phyloP scores from a whole-genome alignment of 2,797 vertebrate species.

The Hyperoplus immaculatus region DNA sequence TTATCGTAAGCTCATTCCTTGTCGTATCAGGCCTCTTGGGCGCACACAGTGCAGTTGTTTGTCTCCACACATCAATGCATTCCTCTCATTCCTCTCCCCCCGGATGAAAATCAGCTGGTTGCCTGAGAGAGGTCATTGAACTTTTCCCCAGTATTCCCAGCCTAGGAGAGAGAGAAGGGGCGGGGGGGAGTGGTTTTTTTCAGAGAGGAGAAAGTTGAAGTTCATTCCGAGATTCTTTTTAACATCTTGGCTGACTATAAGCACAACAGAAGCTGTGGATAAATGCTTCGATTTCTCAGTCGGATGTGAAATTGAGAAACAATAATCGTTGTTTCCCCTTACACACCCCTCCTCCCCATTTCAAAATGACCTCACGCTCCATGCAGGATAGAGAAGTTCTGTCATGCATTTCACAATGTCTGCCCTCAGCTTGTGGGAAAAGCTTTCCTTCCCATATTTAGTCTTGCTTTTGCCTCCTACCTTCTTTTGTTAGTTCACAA shows the following conservation, averaged over 20 bases:
- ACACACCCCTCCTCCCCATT: not conserved
- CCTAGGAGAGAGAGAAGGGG: not conserved
- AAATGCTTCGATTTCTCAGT: conserved; percentile 19
- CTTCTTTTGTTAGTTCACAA: conserved; percentile 13
- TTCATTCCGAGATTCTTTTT: conserved; percentile 29
- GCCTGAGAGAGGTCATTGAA: conserved; percentile 92
- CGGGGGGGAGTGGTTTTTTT: not conserved
- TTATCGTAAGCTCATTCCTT: conserved; percentile 64
- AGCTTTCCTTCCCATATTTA: conserved; percentile 26
- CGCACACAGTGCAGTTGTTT: conserved; percentile 91
- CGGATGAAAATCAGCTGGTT: conserved; percentile 95
- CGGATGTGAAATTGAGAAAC: conserved; percentile 47
- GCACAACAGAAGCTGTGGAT: not conserved
- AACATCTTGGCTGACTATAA: conserved; percentile 10
- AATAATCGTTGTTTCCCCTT: conserved; percentile 28
- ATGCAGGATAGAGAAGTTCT: conserved; percentile 51
- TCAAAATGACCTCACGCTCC: conserved; percentile 63
- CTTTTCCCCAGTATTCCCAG: conserved; percentile 85
- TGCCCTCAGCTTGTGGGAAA: conserved; percentile 33
- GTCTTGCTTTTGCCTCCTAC: conserved; percentile 22
- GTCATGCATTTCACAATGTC: conserved; percentile 57
- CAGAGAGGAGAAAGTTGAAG: not conserved
- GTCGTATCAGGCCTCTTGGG: conserved; percentile 79
- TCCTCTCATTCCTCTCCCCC: conserved; percentile 92
- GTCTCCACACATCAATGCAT: conserved; percentile 94